Conservation (phyloP, 2,113 vertebrate species). For the Equus przewalskii region DNA sequence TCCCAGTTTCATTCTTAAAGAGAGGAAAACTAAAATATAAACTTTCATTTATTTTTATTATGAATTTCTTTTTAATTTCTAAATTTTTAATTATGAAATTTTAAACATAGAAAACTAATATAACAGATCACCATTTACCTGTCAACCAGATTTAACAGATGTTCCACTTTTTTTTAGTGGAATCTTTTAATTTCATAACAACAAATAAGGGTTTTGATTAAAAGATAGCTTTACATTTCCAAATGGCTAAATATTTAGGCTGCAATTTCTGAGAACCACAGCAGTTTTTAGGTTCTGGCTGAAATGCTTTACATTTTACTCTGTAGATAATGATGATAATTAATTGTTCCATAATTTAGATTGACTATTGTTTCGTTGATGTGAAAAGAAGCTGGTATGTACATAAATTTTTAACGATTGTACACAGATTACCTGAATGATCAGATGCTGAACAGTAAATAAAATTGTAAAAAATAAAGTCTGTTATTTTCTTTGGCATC, state of each 20-base stretch:
- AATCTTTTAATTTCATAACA: conserved; percentile 34
- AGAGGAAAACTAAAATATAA: conserved; percentile 2
- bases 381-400: conserved; percentile 37
- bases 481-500: conserved; percentile 88
- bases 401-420: conserved; percentile 24
- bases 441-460: conserved; percentile 82
- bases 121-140: background rate
- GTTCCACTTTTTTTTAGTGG: background rate
- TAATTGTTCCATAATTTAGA: conserved; percentile 70
- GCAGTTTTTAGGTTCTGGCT: conserved; percentile 29
- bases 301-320: conserved; percentile 54
- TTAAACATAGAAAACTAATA: conserved; percentile 8
- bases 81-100: conserved; percentile 38
- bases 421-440: conserved; percentile 70
- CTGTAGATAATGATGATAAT: conserved; percentile 42
- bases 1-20: conserved; percentile 27
- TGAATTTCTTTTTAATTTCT: conserved; percentile 23
- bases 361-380: conserved; percentile 50
- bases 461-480: conserved; percentile 85
- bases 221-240: conserved; percentile 13
- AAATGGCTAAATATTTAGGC: background rate
- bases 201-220: conserved; percentile 16
- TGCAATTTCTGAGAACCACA: background rate
- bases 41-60: background rate
- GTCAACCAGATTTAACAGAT: background rate